These are phyloP conservation scores for Kryptopterus vitreolus DNA, from an alignment of 2,797 vertebrate species.

Conservation along the genomic window DNA sequence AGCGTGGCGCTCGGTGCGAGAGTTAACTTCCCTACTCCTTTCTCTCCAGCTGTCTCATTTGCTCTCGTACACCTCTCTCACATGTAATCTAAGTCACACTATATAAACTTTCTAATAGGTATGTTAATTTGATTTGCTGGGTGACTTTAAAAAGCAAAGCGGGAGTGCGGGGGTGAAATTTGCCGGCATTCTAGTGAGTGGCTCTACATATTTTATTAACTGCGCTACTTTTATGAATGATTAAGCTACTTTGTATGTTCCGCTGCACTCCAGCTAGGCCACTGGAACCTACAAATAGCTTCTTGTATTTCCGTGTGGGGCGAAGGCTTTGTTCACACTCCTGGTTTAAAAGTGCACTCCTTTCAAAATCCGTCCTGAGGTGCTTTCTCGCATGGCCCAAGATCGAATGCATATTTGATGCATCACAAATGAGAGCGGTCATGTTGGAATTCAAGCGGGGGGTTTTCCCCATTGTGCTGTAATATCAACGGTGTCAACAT, in stretches of 20 bases:
- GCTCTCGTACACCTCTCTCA: slow-evolving; percentile 5
- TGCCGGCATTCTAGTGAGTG: slow-evolving; percentile 57
- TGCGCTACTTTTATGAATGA: slow-evolving; percentile 70
- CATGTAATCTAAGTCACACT: background rate
- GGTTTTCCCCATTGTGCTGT: background rate
- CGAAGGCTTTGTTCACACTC: background rate
- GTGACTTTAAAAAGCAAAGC: slow-evolving; percentile 37
- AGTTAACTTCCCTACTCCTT: slow-evolving; percentile 20
- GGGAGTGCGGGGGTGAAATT: slow-evolving; percentile 54
- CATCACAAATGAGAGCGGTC: background rate
- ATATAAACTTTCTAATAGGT: slow-evolving; percentile 26
- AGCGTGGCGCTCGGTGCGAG: slow-evolving; percentile 26
- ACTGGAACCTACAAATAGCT: slow-evolving; percentile 16
- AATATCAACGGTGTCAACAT: background rate
- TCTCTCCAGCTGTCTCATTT: slow-evolving; percentile 21
- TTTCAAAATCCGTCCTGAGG: background rate
- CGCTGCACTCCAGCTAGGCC: slow-evolving; percentile 23
- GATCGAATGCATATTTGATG: background rate
- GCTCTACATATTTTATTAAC: slow-evolving; percentile 72
- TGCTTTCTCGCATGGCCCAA: background rate
- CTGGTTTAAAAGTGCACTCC: background rate
- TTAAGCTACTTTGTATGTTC: slow-evolving; percentile 58
- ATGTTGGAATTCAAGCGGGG: background rate
- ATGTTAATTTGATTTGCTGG: slow-evolving; percentile 20
- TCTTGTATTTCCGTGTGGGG: slow-evolving; percentile 30